Evolutionary conservation across 1,140 invertebrate species (phyloP).

Genomic region (Hyles vespertilio): DNA sequence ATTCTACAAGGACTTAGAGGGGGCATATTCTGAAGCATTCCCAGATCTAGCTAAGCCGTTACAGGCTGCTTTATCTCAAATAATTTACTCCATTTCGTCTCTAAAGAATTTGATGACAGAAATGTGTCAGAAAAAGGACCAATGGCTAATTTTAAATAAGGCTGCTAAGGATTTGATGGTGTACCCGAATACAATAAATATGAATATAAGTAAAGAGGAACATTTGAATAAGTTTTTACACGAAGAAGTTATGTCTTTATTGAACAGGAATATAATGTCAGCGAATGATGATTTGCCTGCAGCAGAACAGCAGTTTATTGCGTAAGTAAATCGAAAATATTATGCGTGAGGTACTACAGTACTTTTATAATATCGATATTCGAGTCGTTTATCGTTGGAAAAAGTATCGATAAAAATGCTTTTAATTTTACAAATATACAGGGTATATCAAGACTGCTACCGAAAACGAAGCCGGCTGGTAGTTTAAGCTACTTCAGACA

Average conservation of each 20-base stretch:
- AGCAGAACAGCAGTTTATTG: conserved; percentile 43
- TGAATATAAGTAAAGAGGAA: conserved; percentile 52
- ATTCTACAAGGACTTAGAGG: conserved; percentile 76
- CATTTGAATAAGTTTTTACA: conserved; percentile 67
- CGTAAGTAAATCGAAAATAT: conserved; percentile 40
- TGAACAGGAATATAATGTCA: conserved; percentile 37
- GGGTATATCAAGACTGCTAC: no score
- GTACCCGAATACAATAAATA: conserved; percentile 74
- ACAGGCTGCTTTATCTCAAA: conserved; percentile 77
- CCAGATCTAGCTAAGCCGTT: conserved; percentile 82
- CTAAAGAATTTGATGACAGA: conserved; percentile 67
- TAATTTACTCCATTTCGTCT: conserved; percentile 76
- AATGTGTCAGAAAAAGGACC: conserved; percentile 52
- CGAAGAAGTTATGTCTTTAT: conserved; percentile 44
- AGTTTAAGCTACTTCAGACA: no score
- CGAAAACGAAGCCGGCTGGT: no score
- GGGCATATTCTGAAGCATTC: conserved; percentile 77
- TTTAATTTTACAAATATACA: no score
- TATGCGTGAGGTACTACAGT: neutral
- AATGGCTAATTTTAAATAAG: conserved; percentile 32
- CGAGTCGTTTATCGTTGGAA: no score
- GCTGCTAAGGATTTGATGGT: conserved; percentile 50
- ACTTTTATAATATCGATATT: no score
- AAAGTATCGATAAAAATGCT: no score
- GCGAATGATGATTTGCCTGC: conserved; percentile 28